Conservation (phyloP, 2,888 invertebrate genomes). For the Brenthis ino region DNA sequence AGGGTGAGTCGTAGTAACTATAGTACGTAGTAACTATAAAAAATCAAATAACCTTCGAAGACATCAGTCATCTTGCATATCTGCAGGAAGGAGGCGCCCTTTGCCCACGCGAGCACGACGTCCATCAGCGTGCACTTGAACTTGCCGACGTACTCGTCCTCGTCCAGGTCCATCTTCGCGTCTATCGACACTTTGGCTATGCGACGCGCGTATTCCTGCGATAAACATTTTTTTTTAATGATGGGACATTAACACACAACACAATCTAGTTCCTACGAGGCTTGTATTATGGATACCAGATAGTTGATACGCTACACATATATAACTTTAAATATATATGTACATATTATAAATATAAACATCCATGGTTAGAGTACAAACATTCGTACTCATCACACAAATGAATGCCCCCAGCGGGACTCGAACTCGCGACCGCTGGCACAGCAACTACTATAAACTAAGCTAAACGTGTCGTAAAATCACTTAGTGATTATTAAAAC, state of each 20-base stretch:
- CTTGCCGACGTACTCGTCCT: slow-evolving; percentile 93
- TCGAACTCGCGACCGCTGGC: too few species aligned
- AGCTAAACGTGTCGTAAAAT: neutral
- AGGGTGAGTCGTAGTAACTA: too few species aligned
- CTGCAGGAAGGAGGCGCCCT: slow-evolving; percentile 94
- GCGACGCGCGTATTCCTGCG: slow-evolving; percentile 92
- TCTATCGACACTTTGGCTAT: slow-evolving; percentile 95
- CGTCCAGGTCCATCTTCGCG: slow-evolving; percentile 93
- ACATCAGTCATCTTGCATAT: slow-evolving; percentile 98
- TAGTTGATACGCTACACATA: too few species aligned
- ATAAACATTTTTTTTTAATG: neutral
- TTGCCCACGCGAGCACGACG: slow-evolving; percentile 97
- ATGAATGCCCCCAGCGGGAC: too few species aligned
- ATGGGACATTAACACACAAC: neutral
- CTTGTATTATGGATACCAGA: neutral
- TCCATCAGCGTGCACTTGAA: slow-evolving; percentile 99
- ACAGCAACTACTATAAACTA: too few species aligned
- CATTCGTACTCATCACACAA: too few species aligned
- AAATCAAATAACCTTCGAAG: slow-evolving; percentile 88
- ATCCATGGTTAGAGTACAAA: too few species aligned
- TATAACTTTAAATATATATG: too few species aligned
- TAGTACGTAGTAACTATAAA: too few species aligned
- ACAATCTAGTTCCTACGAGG: neutral
- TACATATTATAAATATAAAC: too few species aligned
- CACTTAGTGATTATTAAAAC: too few species aligned